Conservation (phyloP, 2,888 invertebrate genomes). For the Parochlus steinenii region DNA sequence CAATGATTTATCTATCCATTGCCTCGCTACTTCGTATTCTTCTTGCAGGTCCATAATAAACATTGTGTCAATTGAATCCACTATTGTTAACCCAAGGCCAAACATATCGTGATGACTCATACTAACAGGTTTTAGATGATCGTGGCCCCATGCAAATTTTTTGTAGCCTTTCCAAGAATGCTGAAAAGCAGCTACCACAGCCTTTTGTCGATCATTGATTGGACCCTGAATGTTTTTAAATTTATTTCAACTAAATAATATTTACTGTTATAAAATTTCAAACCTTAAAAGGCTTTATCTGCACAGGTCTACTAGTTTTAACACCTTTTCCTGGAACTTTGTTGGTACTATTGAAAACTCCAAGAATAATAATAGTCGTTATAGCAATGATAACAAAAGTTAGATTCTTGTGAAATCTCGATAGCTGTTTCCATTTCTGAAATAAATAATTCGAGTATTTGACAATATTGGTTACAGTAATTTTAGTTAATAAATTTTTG, state of each 20-base stretch:
- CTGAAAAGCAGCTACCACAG: conserved; percentile 74
- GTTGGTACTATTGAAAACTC: conserved; percentile 38
- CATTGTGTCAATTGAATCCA: conserved; percentile 90
- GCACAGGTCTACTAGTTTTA: too few species aligned
- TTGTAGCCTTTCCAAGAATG: conserved; percentile 94
- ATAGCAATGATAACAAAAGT: conserved; percentile 45
- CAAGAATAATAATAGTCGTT: conserved; percentile 39
- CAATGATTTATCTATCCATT: conserved; percentile 72
- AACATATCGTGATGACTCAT: conserved; percentile 85
- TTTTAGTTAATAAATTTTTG: too few species aligned
- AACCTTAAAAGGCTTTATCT: too few species aligned
- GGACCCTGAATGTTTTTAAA: conserved; percentile 57
- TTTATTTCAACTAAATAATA: too few species aligned
- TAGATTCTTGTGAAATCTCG: conserved; percentile 64
- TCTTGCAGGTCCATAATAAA: conserved; percentile 87
- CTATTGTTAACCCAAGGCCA: conserved; percentile 80
- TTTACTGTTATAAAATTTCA: too few species aligned
- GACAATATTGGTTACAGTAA: too few species aligned
- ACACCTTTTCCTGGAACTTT: too few species aligned
- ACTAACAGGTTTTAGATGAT: conserved; percentile 83
- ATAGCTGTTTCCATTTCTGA: conserved; percentile 75
- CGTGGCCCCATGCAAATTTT: conserved; percentile 92
- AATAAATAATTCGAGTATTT: too few species aligned
- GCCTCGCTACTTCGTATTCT: conserved; percentile 72
- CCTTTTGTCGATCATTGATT: conserved; percentile 61